Evolutionary conservation across 2,888 invertebrate genomes (phyloP).

Genomic region (Kuschelorhynchus macadamiae): DNA sequence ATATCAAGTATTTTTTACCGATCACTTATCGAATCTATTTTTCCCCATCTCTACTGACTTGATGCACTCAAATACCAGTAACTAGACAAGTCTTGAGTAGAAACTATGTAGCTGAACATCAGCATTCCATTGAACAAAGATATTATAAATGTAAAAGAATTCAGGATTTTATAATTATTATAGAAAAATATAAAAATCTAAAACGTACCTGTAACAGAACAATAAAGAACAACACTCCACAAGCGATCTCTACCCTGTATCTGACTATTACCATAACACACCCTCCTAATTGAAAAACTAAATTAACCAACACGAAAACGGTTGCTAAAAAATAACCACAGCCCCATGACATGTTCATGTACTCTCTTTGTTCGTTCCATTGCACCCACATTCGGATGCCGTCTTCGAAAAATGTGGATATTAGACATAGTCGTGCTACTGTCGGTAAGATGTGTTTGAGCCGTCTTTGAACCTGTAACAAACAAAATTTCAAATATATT

Average conservation of each 20-base stretch:
- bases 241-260: constrained; percentile 91
- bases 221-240: constrained; percentile 93
- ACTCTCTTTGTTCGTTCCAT: constrained; percentile 97
- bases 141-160: no score
- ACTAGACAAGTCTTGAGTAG: no score
- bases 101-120: no score
- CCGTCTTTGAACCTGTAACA: constrained; percentile 89
- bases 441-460: constrained; percentile 95
- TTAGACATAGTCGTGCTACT: constrained; percentile 94
- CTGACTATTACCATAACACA: constrained; percentile 96
- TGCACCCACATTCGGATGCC: constrained; percentile 99
- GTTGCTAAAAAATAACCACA: constrained; percentile 96
- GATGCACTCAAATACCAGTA: no score
- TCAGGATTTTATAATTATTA: no score
- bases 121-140: no score
- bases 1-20: no score
- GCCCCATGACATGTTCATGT: constrained; percentile 98
- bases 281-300: constrained; percentile 95
- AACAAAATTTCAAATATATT: no score
- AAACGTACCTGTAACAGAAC: constrained; percentile 90
- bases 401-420: constrained; percentile 99
- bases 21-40: no score
- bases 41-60: no score
- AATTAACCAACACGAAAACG: constrained; percentile 94
- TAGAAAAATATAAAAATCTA: no score